Conservation (phyloP, 2,113 vertebrate species). For the Sapajus apella region DNA sequence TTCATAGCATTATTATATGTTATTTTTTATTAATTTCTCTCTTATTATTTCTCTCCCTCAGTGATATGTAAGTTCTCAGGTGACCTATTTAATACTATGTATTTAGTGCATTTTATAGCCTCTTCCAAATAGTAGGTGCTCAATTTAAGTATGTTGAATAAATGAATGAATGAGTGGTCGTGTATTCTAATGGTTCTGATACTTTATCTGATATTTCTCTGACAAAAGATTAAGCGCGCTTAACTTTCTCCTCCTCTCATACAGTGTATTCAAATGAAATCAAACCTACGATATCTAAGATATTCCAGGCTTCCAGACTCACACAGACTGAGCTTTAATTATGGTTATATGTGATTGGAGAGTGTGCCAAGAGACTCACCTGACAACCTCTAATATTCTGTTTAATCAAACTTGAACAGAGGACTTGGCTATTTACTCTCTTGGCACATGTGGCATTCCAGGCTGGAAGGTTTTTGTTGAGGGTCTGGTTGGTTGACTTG, state of each 20-base stretch:
- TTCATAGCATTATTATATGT: not conserved
- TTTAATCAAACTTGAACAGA: slow-evolving; percentile 34
- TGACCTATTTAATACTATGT: not conserved
- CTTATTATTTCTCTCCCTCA: slow-evolving; percentile 8
- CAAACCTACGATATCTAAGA: not conserved
- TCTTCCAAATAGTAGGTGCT: not conserved
- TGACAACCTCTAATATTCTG: not conserved
- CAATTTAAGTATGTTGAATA: not conserved
- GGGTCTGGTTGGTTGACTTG: not conserved
- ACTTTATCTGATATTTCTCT: not conserved
- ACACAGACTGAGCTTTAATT: slow-evolving; percentile 10
- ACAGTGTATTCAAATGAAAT: not conserved
- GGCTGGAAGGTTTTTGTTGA: not conserved
- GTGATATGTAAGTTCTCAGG: not conserved
- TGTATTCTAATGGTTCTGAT: not conserved
- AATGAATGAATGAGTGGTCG: not conserved
- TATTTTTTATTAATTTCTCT: slow-evolving; percentile 40
- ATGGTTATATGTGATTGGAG: slow-evolving; percentile 12
- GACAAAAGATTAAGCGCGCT: not conserved
- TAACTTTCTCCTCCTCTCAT: not conserved
- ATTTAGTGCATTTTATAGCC: not conserved
- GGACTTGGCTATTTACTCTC: not conserved
- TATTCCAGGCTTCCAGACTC: not conserved
- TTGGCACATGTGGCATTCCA: not conserved
- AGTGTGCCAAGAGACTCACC: not conserved